Evolutionary conservation across 2,888 invertebrate species (phyloP), one percentile per base, ranked within the genome.

Genomic region (Yponomeuta cagnagella): DNA sequence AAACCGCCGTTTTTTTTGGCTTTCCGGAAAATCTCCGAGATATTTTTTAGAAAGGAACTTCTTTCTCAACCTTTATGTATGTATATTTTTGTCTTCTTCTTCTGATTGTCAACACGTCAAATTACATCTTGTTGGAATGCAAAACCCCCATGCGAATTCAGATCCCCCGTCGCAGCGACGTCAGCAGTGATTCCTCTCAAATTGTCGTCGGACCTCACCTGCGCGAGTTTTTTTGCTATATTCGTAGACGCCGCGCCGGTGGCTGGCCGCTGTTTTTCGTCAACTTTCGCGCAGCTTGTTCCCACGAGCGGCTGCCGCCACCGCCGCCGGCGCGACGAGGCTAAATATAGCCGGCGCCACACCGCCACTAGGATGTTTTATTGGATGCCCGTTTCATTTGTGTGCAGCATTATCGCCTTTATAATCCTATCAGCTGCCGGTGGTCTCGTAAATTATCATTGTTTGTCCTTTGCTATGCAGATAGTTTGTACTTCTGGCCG

Each of bases 241-340:
- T 68, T 31, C 37, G 69, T 33, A n/a, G 63, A 12, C 81, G 78
- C 69, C 65, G 77, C 76, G 83, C 80, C 80, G 80, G 73, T 73
- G 76, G 79, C 84, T 78, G 87, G 86, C 84, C 83, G 77, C 77
- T 76, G 82, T 85, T 88, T 88, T 89, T 89, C 69, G 83, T 85
- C 78, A 80, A 87, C 88, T 89, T 88, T 88, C 87, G 84, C 84
- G 81, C 75, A 69, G 33, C 83, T 72, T 76, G 80, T 83, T 85
- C 80, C 82, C 82, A 83, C 79, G 78, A 72, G 72, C 52, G 52
- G 43, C 43, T 43, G 43, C 73, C 48, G 71, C 58, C 74, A 78
- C 68, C 68, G 68, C 68, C 69, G 63, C 63, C 63, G 63, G 68
- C 63, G 68, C 68, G 68, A 31, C 68, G 43, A 33, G 58, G 58